Conservation (phyloP, 2,113 vertebrate species). For the Apteryx owenii region DNA sequence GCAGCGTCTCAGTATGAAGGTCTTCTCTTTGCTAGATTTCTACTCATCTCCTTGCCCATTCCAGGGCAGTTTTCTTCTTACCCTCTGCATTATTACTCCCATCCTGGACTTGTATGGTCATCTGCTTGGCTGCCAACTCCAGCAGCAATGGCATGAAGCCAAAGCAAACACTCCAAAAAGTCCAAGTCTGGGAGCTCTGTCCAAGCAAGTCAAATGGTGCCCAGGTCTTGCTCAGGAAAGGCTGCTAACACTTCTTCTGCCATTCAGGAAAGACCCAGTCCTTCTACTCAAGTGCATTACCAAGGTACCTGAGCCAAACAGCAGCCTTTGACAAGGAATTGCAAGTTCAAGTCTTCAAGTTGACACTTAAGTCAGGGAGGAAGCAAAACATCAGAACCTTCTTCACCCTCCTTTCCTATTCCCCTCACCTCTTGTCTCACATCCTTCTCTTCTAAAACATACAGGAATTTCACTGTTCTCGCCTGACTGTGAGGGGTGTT, state of each 20-base stretch:
- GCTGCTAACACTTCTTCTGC: not conserved
- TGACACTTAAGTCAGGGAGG: not conserved
- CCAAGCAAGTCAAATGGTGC: not conserved
- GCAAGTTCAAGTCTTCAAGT: not conserved
- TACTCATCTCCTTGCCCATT: not conserved
- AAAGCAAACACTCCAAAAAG: not conserved
- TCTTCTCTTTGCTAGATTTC: not conserved
- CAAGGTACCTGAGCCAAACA: not conserved
- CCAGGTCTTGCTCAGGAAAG: not conserved
- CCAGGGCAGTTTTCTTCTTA: not conserved
- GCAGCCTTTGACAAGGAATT: not conserved
- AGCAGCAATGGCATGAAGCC: not conserved
- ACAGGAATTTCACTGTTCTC: not conserved
- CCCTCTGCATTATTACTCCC: not conserved
- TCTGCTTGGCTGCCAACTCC: not conserved
- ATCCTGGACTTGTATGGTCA: not conserved
- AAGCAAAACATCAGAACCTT: not conserved
- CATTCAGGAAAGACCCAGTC: not conserved
- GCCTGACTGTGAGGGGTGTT: not conserved
- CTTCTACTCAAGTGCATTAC: not conserved
- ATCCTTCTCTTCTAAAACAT: not conserved
- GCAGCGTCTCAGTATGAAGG: rapidly evolving
- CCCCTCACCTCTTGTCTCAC: not conserved
- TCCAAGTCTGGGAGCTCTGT: not conserved
- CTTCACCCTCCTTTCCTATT: not conserved